Conservation (phyloP, 2,113 vertebrate species). For the Blennius ocellaris region DNA sequence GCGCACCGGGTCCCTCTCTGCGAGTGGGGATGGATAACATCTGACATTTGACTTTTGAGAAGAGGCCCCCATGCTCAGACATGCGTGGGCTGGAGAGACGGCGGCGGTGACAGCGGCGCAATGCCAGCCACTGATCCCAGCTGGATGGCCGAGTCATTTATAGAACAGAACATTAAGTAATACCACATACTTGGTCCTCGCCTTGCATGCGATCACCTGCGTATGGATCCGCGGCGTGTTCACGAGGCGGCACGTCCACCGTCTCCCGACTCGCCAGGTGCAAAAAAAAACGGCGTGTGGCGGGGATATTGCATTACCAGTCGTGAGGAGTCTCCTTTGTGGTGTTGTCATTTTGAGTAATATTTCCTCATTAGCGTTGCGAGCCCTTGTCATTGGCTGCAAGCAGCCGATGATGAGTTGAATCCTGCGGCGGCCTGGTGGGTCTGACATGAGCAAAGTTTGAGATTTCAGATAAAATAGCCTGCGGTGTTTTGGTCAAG, state of each 20-base stretch:
- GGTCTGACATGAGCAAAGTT: slow-evolving; percentile 14
- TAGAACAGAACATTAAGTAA: slow-evolving; percentile 80
- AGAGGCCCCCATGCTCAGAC: slow-evolving; percentile 65
- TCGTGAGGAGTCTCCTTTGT: slow-evolving; percentile 3
- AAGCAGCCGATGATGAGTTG: slow-evolving; percentile 12
- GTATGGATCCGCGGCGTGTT: slow-evolving; percentile 10
- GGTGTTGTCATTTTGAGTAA: slow-evolving; percentile 18
- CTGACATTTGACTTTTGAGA: slow-evolving; percentile 83
- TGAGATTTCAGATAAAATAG: slow-evolving; percentile 1
- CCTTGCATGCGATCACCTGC: slow-evolving; percentile 61
- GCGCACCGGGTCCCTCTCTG: slow-evolving; percentile 49
- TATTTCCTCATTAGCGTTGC: slow-evolving; percentile 44
- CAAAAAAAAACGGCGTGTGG: background rate
- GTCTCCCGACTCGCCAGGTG: background rate
- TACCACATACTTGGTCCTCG: slow-evolving; percentile 60
- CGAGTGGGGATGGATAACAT: slow-evolving; percentile 72
- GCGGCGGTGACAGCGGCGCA: slow-evolving; percentile 58
- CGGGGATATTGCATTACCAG: background rate
- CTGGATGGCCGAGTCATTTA: slow-evolving; percentile 79
- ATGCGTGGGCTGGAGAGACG: slow-evolving; percentile 50
- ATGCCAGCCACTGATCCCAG: slow-evolving; percentile 72
- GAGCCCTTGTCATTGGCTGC: slow-evolving; percentile 30
- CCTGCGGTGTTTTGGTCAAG: background rate
- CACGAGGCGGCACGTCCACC: background rate
- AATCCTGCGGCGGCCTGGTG: slow-evolving; percentile 15